phyloP scores from a whole-genome alignment of 1,140 invertebrate species.

The Heliconius himera region DNA sequence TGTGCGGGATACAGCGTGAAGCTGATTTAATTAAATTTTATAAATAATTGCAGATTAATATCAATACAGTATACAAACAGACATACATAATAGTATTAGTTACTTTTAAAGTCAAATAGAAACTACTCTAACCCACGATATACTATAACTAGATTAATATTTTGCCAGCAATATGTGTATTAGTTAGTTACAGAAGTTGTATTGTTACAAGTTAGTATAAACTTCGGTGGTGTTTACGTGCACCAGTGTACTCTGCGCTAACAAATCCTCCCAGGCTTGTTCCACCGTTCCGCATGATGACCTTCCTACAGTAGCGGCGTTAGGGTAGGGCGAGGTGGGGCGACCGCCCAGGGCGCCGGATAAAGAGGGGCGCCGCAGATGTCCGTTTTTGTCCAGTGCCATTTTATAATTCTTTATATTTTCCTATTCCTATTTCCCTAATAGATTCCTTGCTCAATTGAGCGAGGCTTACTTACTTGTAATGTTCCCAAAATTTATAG shows the following conservation, averaged over 20 bases:
- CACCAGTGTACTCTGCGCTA: slow-evolving; percentile 16
- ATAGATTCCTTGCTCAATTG: no score
- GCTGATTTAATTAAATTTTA: no score
- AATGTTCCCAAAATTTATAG: no score
- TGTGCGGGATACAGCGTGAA: no score
- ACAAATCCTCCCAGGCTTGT: slow-evolving; percentile 26
- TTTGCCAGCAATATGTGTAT: slow-evolving; percentile 19
- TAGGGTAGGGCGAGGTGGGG: no score
- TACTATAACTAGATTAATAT: slow-evolving; percentile 20
- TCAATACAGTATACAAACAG: background rate
- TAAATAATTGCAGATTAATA: background rate
- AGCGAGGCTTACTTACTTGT: no score
- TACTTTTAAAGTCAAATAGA: slow-evolving; percentile 6
- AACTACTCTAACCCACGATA: background rate
- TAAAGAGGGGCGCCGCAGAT: no score
- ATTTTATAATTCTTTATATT: no score
- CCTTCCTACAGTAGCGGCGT: no score
- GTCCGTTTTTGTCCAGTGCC: no score
- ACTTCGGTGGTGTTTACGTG: slow-evolving; percentile 34
- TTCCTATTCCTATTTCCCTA: no score
- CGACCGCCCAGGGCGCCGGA: no score
- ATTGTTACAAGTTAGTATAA: slow-evolving; percentile 39
- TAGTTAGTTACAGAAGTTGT: slow-evolving; percentile 30
- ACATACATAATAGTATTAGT: background rate
- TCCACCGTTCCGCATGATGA: slow-evolving; percentile 26